A percentile compares a stretch with the other conserved stretches of the same genome.
Conservation (phyloP, 2,888 invertebrate species). For the Cheilosia vulpina region DNA sequence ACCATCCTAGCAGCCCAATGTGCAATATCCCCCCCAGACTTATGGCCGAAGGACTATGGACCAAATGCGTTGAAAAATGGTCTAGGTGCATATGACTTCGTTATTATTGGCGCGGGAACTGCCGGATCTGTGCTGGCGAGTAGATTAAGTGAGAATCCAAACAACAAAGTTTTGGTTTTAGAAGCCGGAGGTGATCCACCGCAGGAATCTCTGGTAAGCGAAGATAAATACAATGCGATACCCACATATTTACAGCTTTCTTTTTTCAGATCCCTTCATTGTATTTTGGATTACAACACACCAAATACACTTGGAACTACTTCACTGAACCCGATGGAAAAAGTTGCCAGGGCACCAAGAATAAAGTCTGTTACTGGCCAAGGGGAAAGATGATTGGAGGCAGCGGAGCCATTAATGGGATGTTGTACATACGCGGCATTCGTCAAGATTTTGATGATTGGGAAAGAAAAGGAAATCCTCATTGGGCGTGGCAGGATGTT, state of each 20-base stretch:
- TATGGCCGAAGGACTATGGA: conserved; percentile 84
- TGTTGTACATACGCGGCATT: conserved; percentile 86
- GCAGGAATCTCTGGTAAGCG: conserved; percentile 57
- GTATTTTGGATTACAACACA: conserved; percentile 77
- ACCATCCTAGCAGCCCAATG: conserved; percentile 86
- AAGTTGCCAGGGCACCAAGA: conserved; percentile 78
- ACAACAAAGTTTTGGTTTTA: conserved; percentile 76
- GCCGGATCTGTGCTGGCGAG: conserved; percentile 76
- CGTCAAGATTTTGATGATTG: conserved; percentile 85
- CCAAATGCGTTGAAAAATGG: conserved; percentile 78
- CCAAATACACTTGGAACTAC: conserved; percentile 79
- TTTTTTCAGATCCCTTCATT: conserved; percentile 77
- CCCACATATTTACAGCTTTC: too few species aligned
- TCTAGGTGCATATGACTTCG: conserved; percentile 52
- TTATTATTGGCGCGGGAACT: conserved; percentile 58
- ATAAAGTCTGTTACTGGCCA: conserved; percentile 84
- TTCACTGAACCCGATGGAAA: conserved; percentile 77
- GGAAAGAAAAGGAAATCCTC: conserved; percentile 84
- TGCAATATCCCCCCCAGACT: conserved; percentile 83
- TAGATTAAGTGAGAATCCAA: conserved; percentile 77
- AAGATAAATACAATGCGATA: neutral
- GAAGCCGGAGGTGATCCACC: conserved; percentile 76
- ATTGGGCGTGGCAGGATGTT: conserved; percentile 85
- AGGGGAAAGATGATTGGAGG: conserved; percentile 88
- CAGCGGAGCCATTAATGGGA: conserved; percentile 86